Base-by-base conservation (phyloP, 2,113 vertebrate genomes). In the Beaufortia kweichowensis region DNA sequence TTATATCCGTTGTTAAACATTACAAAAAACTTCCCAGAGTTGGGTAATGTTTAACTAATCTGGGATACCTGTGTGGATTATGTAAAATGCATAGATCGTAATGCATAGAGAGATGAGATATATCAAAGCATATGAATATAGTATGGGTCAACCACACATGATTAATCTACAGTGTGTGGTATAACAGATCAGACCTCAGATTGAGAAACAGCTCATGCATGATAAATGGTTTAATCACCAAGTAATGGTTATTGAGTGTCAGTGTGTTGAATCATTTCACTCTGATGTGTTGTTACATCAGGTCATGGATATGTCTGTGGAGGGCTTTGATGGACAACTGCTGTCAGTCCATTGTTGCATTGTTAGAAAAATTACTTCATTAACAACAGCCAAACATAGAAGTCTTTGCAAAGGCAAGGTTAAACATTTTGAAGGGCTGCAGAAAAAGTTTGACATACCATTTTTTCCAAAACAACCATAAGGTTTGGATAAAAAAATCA, bases 231-330 rank as follows among this genome's bases (percentile, higher is more conserved):
- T 70, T 35, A 53, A 70, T 53, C 6, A 70, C 33, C 67, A 21
- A 56, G n/a, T 39, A 21, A 70, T 70, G 53, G 31, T 41, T 41
- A 59, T 39, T 59, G 33, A 71, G 68, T 57, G 53, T 57, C 68
- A 59, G 33, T 7, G 68, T 59, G 33, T 71, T 57, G 53, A 57
- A 28, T 57, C 26, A 50, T 15, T 68, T 31, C 21, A 43, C 43
- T 68, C 26, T 55, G 21, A 59, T 71, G 68, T 71, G 68, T 59
- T 71, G 68, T 12, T 75, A 50, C 71, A 61, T 76, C 48, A 50
- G 63, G 48, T 43, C 62, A 50, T n/a, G n/a, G 31, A 70, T 63
- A n/a, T 62, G 11, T 48, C 53, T 63, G 50, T 35, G 50, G 35
- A 39, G n/a, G 26, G 33, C 21, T 71, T 59, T 72, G 53, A 73